phyloP scores from a whole-genome alignment of 2,113 vertebrate genomes.

The Excalfactoria chinensis region DNA sequence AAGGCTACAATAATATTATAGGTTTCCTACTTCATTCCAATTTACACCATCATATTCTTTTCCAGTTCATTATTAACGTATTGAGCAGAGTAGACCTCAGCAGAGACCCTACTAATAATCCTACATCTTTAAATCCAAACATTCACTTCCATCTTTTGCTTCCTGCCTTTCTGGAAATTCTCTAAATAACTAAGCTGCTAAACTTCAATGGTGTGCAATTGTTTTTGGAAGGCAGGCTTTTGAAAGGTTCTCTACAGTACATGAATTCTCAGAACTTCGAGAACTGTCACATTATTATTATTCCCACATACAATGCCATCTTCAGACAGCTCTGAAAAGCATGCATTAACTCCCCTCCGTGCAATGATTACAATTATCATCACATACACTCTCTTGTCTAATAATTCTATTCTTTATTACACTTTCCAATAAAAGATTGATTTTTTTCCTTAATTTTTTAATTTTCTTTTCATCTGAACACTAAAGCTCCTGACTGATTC shows the following conservation, averaged over 20 bases:
- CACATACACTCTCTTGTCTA: not conserved
- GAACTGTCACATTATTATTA: not conserved
- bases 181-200: not conserved
- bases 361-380: not conserved
- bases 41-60: not conserved
- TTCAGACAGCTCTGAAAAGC: not conserved
- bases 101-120: not conserved
- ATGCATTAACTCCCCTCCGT: not conserved
- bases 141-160: not conserved
- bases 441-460: not conserved
- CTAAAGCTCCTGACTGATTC: not conserved
- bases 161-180: not conserved
- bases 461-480: not conserved
- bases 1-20: not conserved
- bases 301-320: not conserved
- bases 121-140: not conserved
- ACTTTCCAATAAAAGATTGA: not conserved
- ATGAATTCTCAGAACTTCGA: not conserved
- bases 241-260: not conserved
- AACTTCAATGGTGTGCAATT: not conserved
- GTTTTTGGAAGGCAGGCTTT: not conserved
- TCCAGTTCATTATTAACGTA: accelerated
- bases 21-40: not conserved
- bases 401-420: not conserved
- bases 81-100: not conserved